Base-by-base conservation (phyloP, 2,797 vertebrate genomes). In the Hoplostethus mediterraneus region DNA sequence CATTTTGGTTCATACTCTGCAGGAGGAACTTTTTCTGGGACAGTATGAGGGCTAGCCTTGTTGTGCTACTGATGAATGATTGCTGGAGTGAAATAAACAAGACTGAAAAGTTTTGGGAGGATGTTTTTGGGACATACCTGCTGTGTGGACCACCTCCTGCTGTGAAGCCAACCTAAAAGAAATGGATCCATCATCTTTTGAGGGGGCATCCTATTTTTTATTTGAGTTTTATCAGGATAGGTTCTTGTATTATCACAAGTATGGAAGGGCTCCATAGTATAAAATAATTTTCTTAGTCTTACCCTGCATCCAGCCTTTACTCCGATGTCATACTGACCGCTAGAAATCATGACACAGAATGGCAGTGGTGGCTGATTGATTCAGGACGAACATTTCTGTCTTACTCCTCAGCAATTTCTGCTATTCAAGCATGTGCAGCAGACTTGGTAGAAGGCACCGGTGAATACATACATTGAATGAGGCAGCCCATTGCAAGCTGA, bases 1-100 rank as follows among this genome's bases (percentile, higher is more conserved):
- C 21, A 21, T 78, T 77, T 65, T 63, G 65, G 44, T 49, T 48
- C 63, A 75, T 63, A 68, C 36, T 54, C 58, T 11, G 44, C 40
- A 12, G 10, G n/a, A 54, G 28, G 13, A 45, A 25, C 2, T 30
- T 42, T 61, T 59, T 61, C 42, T 61, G 42, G 42, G 42, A 44
- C 25, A 47, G 21, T n/a, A 4, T 45, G 25, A 25, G 3, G 11
- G n/a, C 44, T 47, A 45, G n/a, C 9, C 6, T 56, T 47, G 4
- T 67, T 63, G 56, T 47, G 3, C 57, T 17, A 33, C 17, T 42
- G 63, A 9, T 56, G 42, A 47, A 52, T 66, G 14, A 48, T 48
- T 16, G 25, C 44, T n/a, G 44, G 17, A 13, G 25, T 30, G 40
- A 42, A 48, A 48, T 1, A 48, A 48, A 48, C 45, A n/a, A 16